A percentile compares a stretch with the other conserved stretches of the same genome.
phyloP scores from a whole-genome alignment of 30 jellyfish, hydroid and myxozoan species.

The Aurelia sp. region DNA sequence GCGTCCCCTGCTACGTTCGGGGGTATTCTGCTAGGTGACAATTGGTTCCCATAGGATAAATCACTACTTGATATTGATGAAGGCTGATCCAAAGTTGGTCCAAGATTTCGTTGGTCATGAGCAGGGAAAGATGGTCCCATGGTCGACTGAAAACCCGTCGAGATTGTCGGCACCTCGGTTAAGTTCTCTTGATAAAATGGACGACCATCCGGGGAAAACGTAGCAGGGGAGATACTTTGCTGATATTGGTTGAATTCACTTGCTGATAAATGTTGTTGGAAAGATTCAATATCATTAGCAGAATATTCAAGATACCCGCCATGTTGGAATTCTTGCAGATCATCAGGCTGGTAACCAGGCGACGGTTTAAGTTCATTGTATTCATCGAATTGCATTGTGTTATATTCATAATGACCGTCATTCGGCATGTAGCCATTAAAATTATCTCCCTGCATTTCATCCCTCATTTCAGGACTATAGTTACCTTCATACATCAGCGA shows the following conservation, averaged over 20 bases:
- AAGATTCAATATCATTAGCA: background rate
- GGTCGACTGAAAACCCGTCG: background rate
- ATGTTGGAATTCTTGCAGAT: background rate
- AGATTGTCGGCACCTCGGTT: background rate
- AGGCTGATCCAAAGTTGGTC: slow-evolving; percentile 3
- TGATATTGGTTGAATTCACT: slow-evolving; percentile 11
- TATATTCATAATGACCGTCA: background rate
- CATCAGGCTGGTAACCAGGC: slow-evolving; percentile 1
- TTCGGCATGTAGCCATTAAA: background rate
- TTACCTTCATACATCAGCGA: background rate
- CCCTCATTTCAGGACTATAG: background rate
- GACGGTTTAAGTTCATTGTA: background rate
- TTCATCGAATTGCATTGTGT: background rate
- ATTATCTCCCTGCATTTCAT: slow-evolving; percentile 3
- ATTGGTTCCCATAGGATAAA: slow-evolving; percentile 23
- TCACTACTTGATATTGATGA: slow-evolving; percentile 33
- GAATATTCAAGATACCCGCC: background rate
- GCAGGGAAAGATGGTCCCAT: background rate
- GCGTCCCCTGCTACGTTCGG: background rate
- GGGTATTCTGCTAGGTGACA: slow-evolving; percentile 7
- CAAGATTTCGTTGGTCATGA: background rate
- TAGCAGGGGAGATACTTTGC: slow-evolving; percentile 34
- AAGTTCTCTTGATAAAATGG: slow-evolving; percentile 24
- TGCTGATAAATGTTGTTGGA: slow-evolving; percentile 15
- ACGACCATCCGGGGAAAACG: slow-evolving; percentile 11